A percentile compares a stretch with the other conserved stretches of the same genome.
phyloP scores from a whole-genome alignment of 2,888 invertebrate species.

The Drosophila leonis region DNA sequence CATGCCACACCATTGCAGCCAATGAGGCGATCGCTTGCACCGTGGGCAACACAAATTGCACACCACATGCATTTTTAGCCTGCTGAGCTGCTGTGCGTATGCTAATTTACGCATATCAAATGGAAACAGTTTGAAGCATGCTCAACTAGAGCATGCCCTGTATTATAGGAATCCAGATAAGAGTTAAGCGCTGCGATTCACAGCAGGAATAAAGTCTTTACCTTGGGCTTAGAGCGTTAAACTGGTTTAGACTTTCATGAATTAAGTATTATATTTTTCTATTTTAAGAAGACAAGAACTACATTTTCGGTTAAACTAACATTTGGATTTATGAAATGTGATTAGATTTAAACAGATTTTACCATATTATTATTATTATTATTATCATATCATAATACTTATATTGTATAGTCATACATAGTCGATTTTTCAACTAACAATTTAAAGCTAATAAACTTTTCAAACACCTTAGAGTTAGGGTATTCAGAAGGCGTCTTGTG shows the following conservation, averaged over 20 bases:
- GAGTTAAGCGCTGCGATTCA: background rate
- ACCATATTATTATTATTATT: too few species aligned
- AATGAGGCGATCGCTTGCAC: conserved; percentile 19
- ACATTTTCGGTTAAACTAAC: too few species aligned
- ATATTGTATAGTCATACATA: too few species aligned
- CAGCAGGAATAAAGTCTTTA: background rate
- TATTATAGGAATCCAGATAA: background rate
- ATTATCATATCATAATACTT: too few species aligned
- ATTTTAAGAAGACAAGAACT: too few species aligned
- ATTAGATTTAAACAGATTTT: too few species aligned
- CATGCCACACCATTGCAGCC: conserved; percentile 32
- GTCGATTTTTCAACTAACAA: too few species aligned
- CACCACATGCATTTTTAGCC: conserved; percentile 51
- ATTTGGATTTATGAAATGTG: too few species aligned
- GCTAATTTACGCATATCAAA: conserved; percentile 69
- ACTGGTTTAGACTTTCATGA: background rate
- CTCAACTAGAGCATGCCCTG: conserved; percentile 13
- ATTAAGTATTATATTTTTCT: too few species aligned
- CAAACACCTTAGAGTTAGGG: background rate
- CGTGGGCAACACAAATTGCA: conserved; percentile 56
- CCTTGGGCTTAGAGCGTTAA: background rate
- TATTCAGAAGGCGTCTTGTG: conserved; percentile 26
- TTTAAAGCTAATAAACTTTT: background rate
- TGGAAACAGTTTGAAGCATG: background rate
- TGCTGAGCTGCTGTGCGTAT: conserved; percentile 41